Evolutionary conservation across 2,113 vertebrate genomes (phyloP).

Genomic region (Strigops habroptila): DNA sequence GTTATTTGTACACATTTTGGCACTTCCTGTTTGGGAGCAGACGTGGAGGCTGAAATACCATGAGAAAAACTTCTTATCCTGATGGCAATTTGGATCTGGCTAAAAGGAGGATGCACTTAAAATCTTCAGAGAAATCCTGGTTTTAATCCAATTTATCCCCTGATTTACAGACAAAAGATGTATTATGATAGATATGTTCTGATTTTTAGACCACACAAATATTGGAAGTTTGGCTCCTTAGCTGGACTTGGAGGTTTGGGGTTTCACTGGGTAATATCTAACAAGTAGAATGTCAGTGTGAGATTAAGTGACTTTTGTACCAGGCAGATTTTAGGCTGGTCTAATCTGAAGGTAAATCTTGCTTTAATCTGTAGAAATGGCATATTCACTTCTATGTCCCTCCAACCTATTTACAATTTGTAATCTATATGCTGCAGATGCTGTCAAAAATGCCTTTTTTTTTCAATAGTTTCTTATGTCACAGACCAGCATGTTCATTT

Average conservation of each 20-base stretch:
- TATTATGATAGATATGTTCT: neutral
- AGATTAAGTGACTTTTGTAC: neutral
- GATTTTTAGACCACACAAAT: neutral
- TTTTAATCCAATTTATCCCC: neutral
- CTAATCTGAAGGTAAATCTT: neutral
- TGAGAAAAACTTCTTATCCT: constrained; percentile 59
- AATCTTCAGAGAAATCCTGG: neutral
- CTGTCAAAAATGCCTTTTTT: neutral
- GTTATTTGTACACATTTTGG: constrained; percentile 58
- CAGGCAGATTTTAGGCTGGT: neutral
- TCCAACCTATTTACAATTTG: neutral
- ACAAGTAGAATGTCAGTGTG: neutral
- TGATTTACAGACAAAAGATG: neutral
- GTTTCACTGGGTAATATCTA: neutral
- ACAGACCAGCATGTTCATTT: neutral
- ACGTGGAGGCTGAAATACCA: constrained; percentile 34
- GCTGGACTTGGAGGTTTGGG: neutral
- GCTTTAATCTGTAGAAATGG: neutral
- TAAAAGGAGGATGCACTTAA: constrained; percentile 10
- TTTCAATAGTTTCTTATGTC: constrained; percentile 40
- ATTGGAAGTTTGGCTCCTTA: neutral
- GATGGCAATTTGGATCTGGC: constrained; percentile 21
- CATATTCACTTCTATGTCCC: neutral
- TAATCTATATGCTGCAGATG: neutral
- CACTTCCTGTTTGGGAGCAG: constrained; percentile 48